Base-by-base conservation (phyloP, 2,888 invertebrate genomes). In the Mellilla xanthometata region DNA sequence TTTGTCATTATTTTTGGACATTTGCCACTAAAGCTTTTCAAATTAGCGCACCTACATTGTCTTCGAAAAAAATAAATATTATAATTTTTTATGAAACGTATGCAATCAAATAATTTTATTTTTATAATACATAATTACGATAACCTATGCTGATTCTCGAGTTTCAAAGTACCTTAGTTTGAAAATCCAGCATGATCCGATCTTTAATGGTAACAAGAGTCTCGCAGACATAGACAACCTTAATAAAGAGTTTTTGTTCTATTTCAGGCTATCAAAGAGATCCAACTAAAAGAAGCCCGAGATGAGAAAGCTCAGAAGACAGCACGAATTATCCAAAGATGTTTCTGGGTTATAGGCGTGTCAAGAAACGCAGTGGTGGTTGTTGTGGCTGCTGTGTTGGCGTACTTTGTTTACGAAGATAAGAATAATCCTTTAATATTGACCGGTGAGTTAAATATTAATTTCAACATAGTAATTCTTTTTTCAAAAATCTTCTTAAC, bases 311-410 rank as follows among this genome's bases (percentile, higher is more conserved):
- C 70, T 11, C 65, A 68, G 10, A 72, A 72, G 15, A 71, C 65
- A 9, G 65, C 74, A 10, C 60, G 70, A 11, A 56, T 78, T 9
- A 38, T 90, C 1, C 90, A 87, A 58, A 91, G 83, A 52, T 52
- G 79, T 9, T 60, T 93, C 6, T 94, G 94, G 93, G 91, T 93
- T 44, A 54, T 91, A 0, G 93, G 93, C 0, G 93, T 94, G 0
- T 91, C 92, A 0, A 90, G 95, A 52, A 95, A 95, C 68, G 95
- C 94, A 0, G 84, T 94, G 1, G 91, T 94, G 0, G 94, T 95
- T 0, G 78, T 94, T 0, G 44, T 92, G 0, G 92, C 93, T 28
- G 90, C 93, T 0, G 67, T 90, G 0, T 56, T 91, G 2, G 93
- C 94, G 0, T 93, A 83, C 61, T 66, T 90, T 34, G 79, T 93